A percentile compares a stretch with the other conserved stretches of the same genome.
Evolutionary conservation across 2,797 vertebrate genomes (phyloP).

Genomic region (Gouania willdenowi): DNA sequence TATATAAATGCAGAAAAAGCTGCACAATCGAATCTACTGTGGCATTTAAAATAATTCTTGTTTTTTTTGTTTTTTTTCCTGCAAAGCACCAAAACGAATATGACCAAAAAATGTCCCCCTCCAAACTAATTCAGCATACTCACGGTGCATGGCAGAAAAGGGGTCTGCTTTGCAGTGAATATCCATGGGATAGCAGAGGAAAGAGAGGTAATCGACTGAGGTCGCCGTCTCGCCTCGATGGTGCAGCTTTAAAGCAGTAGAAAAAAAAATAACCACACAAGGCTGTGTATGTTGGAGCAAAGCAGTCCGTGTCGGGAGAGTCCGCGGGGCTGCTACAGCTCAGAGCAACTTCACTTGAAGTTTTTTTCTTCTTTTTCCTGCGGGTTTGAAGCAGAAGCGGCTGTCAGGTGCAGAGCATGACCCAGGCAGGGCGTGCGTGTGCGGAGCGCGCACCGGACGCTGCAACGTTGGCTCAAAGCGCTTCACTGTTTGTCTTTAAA

Average conservation of each 20-base stretch:
- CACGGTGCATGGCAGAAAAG: slow-evolving; percentile 99
- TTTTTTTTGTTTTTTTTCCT: too few relatives aligned
- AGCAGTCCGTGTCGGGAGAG: slow-evolving; percentile 51
- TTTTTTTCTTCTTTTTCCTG: too few relatives aligned
- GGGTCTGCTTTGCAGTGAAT: slow-evolving; percentile 99
- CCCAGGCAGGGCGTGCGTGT: slow-evolving; percentile 69
- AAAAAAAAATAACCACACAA: slow-evolving; percentile 36
- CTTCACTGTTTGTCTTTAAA: slow-evolving; percentile 63
- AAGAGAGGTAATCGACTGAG: slow-evolving; percentile 96
- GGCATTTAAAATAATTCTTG: too few relatives aligned
- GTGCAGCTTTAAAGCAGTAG: slow-evolving; percentile 68
- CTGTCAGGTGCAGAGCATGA: slow-evolving; percentile 77
- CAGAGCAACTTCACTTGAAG: slow-evolving; percentile 64
- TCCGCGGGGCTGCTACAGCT: slow-evolving; percentile 58
- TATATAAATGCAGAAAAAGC: too few relatives aligned
- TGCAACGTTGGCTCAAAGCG: slow-evolving; percentile 57
- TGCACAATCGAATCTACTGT: too few relatives aligned
- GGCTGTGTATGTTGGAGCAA: slow-evolving; percentile 32
- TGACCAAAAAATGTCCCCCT: too few relatives aligned
- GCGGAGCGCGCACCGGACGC: slow-evolving; percentile 59
- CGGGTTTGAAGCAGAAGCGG: slow-evolving; percentile 48
- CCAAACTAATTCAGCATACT: too few relatives aligned
- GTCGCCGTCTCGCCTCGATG: slow-evolving; percentile 99
- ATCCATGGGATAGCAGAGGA: slow-evolving; percentile 99
- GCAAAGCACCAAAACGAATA: too few relatives aligned